Evolutionary conservation across 2,113 vertebrate genomes (phyloP).

Genomic region (Rutilus rutilus): DNA sequence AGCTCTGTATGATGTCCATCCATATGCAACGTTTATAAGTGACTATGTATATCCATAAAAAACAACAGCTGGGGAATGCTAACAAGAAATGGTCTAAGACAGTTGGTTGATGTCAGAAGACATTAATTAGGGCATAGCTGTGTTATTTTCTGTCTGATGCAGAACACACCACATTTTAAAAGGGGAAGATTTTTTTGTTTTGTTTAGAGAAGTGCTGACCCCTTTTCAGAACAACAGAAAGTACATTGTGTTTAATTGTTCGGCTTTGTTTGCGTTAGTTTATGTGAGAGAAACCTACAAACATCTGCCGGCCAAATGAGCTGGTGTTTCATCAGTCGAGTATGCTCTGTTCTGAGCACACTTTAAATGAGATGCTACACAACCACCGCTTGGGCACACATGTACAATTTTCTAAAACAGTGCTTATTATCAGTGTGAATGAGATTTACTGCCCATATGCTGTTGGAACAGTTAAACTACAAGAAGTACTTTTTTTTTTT

Average conservation of each 20-base stretch:
- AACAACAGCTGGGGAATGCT: slow-evolving; percentile 48
- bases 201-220: slow-evolving; percentile 26
- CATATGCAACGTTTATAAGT: slow-evolving; percentile 30
- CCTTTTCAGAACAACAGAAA: slow-evolving; percentile 47
- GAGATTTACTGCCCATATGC: slow-evolving; percentile 39
- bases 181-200: slow-evolving; percentile 6
- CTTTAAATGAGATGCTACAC: slow-evolving; percentile 43
- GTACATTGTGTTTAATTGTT: slow-evolving; percentile 49
- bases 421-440: slow-evolving; percentile 30
- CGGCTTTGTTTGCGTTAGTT: slow-evolving; percentile 40
- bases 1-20: slow-evolving; percentile 5
- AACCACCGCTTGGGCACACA: slow-evolving; percentile 37
- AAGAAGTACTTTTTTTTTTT: not conserved
- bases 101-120: slow-evolving; percentile 26
- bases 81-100: slow-evolving; percentile 27
- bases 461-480: not conserved
- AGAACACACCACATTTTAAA: slow-evolving; percentile 48
- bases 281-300: slow-evolving; percentile 48
- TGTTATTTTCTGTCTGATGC: slow-evolving; percentile 37
- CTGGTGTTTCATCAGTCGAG: slow-evolving; percentile 43
- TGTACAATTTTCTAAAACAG: slow-evolving; percentile 29
- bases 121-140: slow-evolving; percentile 36
- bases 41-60: slow-evolving; percentile 44
- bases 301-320: slow-evolving; percentile 55
- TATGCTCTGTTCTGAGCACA: slow-evolving; percentile 37